Conservation (phyloP, 1,140 invertebrate genomes). For the Dufourea novaeangliae region DNA sequence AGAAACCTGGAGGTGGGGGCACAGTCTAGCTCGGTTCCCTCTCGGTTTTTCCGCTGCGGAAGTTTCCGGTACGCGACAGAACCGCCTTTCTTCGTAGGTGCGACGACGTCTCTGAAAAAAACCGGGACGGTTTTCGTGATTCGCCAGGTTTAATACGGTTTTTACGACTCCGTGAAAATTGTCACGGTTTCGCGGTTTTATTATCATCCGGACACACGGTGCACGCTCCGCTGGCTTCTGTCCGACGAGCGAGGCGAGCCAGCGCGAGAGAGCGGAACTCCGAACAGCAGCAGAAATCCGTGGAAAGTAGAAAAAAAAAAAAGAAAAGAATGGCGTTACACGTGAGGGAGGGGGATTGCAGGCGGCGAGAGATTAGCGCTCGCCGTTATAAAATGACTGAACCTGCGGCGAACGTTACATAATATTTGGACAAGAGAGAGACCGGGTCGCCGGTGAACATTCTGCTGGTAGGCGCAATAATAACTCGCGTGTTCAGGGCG, state of each 20-base stretch:
- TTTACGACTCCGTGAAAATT: conserved; percentile 22
- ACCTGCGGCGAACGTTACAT: background rate
- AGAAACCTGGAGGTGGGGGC: too few relatives aligned
- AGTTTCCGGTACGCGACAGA: too few relatives aligned
- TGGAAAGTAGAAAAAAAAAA: background rate
- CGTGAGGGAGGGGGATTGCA: background rate
- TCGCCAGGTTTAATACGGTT: conserved; percentile 27
- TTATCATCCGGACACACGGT: conserved; percentile 9
- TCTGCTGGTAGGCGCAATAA: background rate
- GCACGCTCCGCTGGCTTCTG: background rate
- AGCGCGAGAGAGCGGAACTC: conserved; percentile 23
- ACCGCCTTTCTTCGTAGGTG: background rate
- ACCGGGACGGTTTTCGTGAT: background rate
- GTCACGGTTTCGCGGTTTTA: conserved; percentile 37
- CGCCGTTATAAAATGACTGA: background rate
- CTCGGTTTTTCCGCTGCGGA: too few relatives aligned
- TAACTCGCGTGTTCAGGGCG: background rate
- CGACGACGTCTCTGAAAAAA: background rate
- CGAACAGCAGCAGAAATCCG: conserved; percentile 5
- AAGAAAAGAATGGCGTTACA: background rate
- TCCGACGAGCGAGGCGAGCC: too few relatives aligned
- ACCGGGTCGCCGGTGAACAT: background rate
- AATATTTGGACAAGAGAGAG: background rate
- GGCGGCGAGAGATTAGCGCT: background rate
- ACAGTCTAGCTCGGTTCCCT: too few relatives aligned